Evolutionary conservation across 2,797 vertebrate genomes (phyloP).

Genomic region (Rallus crepitans): DNA sequence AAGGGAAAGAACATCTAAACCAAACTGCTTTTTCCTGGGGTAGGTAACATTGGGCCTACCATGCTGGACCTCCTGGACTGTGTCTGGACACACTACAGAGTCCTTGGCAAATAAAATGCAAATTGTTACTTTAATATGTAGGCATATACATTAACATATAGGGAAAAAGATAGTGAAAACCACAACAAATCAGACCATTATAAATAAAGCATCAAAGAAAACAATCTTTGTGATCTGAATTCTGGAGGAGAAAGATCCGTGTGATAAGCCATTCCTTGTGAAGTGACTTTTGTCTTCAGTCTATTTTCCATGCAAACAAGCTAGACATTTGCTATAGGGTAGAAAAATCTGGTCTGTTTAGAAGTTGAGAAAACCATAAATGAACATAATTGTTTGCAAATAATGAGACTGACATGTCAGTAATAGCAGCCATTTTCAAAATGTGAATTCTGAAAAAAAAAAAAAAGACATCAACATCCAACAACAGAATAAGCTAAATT

Average conservation of each 20-base stretch:
- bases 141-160: background rate
- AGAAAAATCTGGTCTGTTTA: background rate
- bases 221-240: background rate
- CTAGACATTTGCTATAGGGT: background rate
- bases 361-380: background rate
- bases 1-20: background rate
- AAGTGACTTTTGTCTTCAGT: background rate
- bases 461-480: background rate
- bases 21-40: background rate
- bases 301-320: background rate
- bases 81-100: fast-evolving
- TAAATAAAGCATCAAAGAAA: background rate
- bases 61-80: background rate
- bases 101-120: background rate
- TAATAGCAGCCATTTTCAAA: background rate
- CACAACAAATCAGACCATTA: background rate
- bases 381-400: background rate
- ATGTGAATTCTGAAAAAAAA: background rate
- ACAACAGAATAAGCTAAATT: background rate
- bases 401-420: background rate
- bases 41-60: background rate
- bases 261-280: background rate
- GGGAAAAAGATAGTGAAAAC: background rate
- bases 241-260: background rate
- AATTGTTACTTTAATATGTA: background rate